These are phyloP conservation scores for Clytia hemisphaerica DNA, from an alignment of 30 jellyfish, hydroid and myxozoan genomes.

Conservation along the genomic window DNA sequence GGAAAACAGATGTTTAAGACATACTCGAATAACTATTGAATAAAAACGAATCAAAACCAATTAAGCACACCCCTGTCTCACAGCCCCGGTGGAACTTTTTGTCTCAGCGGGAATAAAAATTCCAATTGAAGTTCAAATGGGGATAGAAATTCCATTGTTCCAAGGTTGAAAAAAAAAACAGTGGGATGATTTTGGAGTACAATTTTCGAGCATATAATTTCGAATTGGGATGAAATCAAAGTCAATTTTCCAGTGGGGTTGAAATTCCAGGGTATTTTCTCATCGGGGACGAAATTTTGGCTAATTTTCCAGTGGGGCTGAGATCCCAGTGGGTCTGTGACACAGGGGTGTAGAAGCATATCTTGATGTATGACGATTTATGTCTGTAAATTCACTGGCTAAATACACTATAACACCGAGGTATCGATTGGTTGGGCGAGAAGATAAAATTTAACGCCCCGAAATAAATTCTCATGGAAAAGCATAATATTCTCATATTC, in stretches of 20 bases:
- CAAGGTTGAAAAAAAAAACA: background rate
- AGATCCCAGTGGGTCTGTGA: too few relatives aligned
- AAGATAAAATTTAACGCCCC: background rate
- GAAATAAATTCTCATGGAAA: background rate
- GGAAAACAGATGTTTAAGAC: background rate
- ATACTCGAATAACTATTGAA: background rate
- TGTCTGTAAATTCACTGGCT: background rate
- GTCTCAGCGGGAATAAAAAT: background rate
- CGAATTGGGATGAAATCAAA: too few relatives aligned
- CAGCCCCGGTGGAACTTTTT: too few relatives aligned
- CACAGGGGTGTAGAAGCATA: too few relatives aligned
- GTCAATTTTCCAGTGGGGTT: too few relatives aligned
- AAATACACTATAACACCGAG: background rate
- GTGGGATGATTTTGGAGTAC: background rate
- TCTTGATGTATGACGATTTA: background rate
- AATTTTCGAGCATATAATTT: background rate
- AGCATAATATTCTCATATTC: too few relatives aligned
- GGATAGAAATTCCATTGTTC: background rate
- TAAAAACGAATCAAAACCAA: too few relatives aligned
- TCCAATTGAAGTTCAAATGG: background rate
- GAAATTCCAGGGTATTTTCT: too few relatives aligned
- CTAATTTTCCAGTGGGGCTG: too few relatives aligned
- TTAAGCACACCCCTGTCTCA: too few relatives aligned
- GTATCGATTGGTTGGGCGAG: background rate
- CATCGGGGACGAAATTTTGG: too few relatives aligned